A percentile compares a stretch with the other conserved stretches of the same genome.
phyloP scores from a whole-genome alignment of 2,797 vertebrate species.

The Amphiprion clarkii region DNA sequence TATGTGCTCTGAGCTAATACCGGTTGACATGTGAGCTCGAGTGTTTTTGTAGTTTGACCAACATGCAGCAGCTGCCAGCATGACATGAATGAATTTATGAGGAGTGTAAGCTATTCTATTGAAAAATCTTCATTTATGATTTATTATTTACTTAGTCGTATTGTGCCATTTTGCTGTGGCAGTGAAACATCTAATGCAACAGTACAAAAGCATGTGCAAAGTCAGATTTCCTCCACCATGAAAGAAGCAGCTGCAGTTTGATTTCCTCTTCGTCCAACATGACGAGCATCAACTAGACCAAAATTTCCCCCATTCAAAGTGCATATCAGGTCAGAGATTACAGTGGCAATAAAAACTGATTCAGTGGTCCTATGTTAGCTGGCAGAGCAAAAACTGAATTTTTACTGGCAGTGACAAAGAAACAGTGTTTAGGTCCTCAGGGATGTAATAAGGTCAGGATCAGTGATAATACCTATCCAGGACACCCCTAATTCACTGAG shows the following conservation, averaged over 20 bases:
- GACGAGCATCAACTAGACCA: background rate
- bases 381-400: background rate
- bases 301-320: background rate
- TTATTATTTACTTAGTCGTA: background rate
- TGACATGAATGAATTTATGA: background rate
- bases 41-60: no score
- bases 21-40: no score
- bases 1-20: background rate
- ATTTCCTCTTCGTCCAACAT: background rate
- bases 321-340: background rate
- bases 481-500: background rate
- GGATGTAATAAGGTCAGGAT: background rate
- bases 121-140: no score
- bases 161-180: background rate
- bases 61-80: background rate
- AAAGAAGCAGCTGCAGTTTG: background rate
- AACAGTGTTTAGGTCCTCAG: background rate
- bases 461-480: background rate
- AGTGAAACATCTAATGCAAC: background rate
- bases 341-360: background rate
- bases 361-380: background rate
- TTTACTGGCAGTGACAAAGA: background rate
- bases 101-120: background rate
- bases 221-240: background rate
- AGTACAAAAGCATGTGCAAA: no score